phyloP scores from a whole-genome alignment of 2,888 invertebrate species.

The Amiota mariae region DNA sequence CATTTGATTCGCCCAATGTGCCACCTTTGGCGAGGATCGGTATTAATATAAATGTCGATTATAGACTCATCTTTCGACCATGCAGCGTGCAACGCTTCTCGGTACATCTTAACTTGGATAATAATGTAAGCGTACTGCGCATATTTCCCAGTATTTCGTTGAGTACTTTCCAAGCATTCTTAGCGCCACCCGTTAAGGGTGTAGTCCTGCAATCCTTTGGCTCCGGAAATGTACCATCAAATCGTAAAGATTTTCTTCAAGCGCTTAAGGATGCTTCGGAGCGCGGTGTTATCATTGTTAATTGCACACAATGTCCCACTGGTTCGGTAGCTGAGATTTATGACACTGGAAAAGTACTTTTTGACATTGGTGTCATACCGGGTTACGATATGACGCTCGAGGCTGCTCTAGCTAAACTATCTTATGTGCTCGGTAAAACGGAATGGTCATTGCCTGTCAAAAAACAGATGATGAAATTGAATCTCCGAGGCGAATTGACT shows the following conservation, averaged over 20 bases:
- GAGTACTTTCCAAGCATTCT: constrained; percentile 82
- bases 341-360: constrained; percentile 83
- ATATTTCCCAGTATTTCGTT: constrained; percentile 93
- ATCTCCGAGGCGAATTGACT: constrained; percentile 88
- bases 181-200: constrained; percentile 84
- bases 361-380: constrained; percentile 67
- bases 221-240: constrained; percentile 92
- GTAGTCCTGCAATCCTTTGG: constrained; percentile 95
- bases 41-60: constrained; percentile 80
- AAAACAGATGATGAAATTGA: constrained; percentile 84
- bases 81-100: constrained; percentile 79
- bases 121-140: constrained; percentile 88
- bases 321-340: constrained; percentile 89
- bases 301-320: constrained; percentile 91
- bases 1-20: constrained; percentile 83
- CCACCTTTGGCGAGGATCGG: constrained; percentile 87
- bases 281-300: constrained; percentile 89
- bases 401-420: constrained; percentile 92
- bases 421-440: constrained; percentile 88
- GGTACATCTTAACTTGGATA: constrained; percentile 83
- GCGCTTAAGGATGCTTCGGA: constrained; percentile 82
- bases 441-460: constrained; percentile 80
- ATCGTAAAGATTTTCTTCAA: constrained; percentile 84
- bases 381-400: constrained; percentile 83
- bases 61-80: constrained; percentile 77